Evolutionary conservation across 2,797 vertebrate species (phyloP), one percentile per base, ranked within the genome.

Genomic region (Poeciliopsis presidionis): DNA sequence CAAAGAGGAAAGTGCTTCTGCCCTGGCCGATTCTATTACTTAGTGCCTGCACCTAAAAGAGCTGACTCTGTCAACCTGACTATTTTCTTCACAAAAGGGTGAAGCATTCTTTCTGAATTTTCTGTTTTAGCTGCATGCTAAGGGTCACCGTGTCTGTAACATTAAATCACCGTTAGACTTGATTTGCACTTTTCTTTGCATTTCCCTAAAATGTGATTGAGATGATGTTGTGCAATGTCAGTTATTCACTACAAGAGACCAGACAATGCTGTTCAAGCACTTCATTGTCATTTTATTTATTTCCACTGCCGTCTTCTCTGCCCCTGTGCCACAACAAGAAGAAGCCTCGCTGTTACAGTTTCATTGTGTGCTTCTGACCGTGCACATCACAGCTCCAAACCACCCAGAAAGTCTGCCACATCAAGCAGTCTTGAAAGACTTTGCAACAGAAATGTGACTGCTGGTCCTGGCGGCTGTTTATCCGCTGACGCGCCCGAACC

Each of bases 401-500:
- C 70, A 51, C 59, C 22, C 47, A 46, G 20, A 78, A 81, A 81
- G 59, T 73, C 79, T 81, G 75, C 49, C 12, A 67, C 79, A 77
- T 43, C 61, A 73, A 57, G 12, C 85, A 83, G 73, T 49, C 80
- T 70, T 88, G 33, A 41, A 81, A 74, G 36, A 83, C 78, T 83
- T 65, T 63, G 82, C 30, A 81, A 47, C 76, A 73, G 72, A 14
- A 1, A 39, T 72, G 74, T 78, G 85, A 80, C 86, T 18, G 45
- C 73, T 25, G 28, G 39, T 81, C 53, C 70, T 83, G 81, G 70
- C 28, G 53, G 86, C 81, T 90, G 79, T 87, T 90, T 79, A 88
- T 81, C 74, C 77, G 73, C 90, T 91, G 88, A 92, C 86, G 79
- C 85, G 75, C 83, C 86, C 85, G 80, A 86, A 88, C 89, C 12